Conservation (phyloP, 2,113 vertebrate species). For the Herpetotheres cachinnans region DNA sequence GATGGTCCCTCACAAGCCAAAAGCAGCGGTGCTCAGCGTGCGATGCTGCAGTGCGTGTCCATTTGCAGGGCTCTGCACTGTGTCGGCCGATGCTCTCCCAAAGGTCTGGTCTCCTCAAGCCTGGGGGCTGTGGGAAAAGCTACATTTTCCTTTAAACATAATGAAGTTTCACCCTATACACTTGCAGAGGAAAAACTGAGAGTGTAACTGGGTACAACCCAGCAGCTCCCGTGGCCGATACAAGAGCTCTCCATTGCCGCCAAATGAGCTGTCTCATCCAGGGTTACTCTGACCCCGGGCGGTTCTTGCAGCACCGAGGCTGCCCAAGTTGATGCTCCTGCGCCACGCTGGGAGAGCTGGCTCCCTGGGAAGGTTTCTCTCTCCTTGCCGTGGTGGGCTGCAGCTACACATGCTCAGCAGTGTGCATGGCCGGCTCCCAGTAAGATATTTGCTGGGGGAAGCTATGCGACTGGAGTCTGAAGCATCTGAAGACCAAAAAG, state of each 20-base stretch:
- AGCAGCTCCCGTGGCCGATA: neutral
- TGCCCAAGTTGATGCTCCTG: neutral
- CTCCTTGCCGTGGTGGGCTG: neutral
- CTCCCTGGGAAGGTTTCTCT: neutral
- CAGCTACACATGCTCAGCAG: neutral
- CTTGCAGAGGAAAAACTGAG: neutral
- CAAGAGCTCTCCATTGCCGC: neutral
- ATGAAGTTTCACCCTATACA: neutral
- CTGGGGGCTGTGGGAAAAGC: neutral
- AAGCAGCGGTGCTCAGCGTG: accelerated
- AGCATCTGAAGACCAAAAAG: neutral
- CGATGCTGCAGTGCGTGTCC: accelerated
- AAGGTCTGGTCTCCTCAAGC: neutral
- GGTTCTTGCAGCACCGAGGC: neutral
- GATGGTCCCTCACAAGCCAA: neutral
- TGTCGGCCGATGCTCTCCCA: neutral
- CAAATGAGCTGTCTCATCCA: neutral
- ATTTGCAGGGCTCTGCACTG: neutral
- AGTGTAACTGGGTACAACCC: neutral
- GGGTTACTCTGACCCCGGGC: neutral
- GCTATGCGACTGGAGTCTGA: neutral
- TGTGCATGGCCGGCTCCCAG: neutral
- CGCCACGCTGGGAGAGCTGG: neutral
- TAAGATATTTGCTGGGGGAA: neutral
- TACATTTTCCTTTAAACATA: neutral